phyloP scores from a whole-genome alignment of 1,140 invertebrate genomes.

The Drosophila littoralis region DNA sequence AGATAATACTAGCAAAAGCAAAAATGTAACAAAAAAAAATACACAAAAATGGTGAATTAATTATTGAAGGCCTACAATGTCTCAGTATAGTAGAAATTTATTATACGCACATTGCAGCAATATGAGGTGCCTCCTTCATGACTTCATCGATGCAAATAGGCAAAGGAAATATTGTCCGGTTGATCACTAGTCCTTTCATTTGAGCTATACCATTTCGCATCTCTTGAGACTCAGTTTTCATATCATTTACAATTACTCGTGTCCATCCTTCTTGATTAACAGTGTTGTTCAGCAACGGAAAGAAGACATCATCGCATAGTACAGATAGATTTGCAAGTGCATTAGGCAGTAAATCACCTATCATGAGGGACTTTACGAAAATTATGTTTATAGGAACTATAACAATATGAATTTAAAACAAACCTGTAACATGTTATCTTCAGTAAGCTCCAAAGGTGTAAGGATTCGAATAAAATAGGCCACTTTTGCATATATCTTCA shows the following conservation, averaged over 20 bases:
- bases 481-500: conserved; percentile 85
- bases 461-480: conserved; percentile 88
- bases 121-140: conserved; percentile 86
- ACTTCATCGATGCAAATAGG: conserved; percentile 89
- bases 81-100: too few relatives aligned
- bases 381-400: not conserved
- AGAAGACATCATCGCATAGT: conserved; percentile 91
- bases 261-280: conserved; percentile 90
- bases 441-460: conserved; percentile 85
- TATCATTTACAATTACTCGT: conserved; percentile 88
- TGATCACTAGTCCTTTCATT: conserved; percentile 85
- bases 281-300: conserved; percentile 88
- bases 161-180: conserved; percentile 87
- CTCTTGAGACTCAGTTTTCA: conserved; percentile 88
- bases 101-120: conserved; percentile 85
- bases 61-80: too few relatives aligned
- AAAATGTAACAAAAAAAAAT: too few relatives aligned
- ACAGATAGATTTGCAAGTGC: conserved; percentile 90
- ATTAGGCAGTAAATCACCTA: conserved; percentile 86
- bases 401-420: conserved; percentile 63
- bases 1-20: too few relatives aligned
- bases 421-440: conserved; percentile 86
- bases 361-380: conserved; percentile 49
- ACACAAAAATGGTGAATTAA: too few relatives aligned
- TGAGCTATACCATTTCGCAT: conserved; percentile 90